Percentiles rank a stretch among this genome's conserved stretches.
Conservation (phyloP, 2,113 vertebrate species). For the Acinonyx jubatus region DNA sequence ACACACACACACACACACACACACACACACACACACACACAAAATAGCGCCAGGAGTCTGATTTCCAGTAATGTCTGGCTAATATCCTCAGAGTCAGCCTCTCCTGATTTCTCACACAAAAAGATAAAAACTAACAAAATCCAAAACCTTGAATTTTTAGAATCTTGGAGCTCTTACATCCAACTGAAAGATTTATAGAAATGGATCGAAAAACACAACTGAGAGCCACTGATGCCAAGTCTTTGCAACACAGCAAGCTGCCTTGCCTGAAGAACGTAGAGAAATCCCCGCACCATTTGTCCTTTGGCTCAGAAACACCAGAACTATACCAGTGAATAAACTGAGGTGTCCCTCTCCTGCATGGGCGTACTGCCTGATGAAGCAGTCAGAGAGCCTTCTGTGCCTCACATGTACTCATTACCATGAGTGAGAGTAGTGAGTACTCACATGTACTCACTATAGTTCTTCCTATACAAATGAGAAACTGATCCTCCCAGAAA, state of each 20-base stretch:
- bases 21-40: not conserved
- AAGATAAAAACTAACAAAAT: not conserved
- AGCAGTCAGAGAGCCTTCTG: not conserved
- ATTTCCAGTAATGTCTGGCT: not conserved
- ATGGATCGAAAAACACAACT: not conserved
- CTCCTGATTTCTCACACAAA: not conserved
- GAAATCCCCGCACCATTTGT: not conserved
- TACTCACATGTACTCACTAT: too few relatives aligned
- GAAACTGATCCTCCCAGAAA: not conserved
- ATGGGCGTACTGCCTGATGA: not conserved
- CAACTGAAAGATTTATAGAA: not conserved
- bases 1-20: not conserved
- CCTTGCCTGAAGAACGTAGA: not conserved
- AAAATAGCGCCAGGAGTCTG: not conserved
- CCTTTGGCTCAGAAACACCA: not conserved
- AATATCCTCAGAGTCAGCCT: not conserved
- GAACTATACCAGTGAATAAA: not conserved
- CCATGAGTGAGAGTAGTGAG: too few relatives aligned
- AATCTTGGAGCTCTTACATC: not conserved
- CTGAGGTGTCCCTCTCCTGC: not conserved
- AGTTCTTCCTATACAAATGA: not conserved
- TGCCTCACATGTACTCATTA: not conserved
- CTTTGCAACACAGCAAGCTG: not conserved
- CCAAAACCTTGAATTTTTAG: not conserved
- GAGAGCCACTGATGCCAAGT: not conserved